A percentile compares a stretch with the other conserved stretches of the same genome.
phyloP scores from a whole-genome alignment of 2,888 invertebrate genomes.

The Tortricodes alternella region DNA sequence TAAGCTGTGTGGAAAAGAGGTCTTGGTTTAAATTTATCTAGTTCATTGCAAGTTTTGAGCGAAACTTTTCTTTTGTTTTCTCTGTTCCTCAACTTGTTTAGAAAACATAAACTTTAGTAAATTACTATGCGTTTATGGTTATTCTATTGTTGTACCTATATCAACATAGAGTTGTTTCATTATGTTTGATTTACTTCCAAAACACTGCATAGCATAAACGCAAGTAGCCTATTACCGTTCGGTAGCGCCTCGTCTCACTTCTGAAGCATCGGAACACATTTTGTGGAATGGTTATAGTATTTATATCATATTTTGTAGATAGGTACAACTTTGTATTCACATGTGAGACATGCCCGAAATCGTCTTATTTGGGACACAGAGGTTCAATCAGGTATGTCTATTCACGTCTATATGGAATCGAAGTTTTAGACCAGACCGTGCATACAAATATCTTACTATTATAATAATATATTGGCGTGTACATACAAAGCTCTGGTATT shows the following conservation, averaged over 20 bases:
- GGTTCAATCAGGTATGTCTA: slow-evolving; percentile 14
- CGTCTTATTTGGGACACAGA: slow-evolving; percentile 3
- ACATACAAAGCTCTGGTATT: neutral
- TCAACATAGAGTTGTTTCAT: neutral
- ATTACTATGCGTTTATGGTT: neutral
- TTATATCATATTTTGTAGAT: slow-evolving; percentile 16
- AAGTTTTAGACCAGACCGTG: slow-evolving; percentile 42
- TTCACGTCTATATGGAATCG: slow-evolving; percentile 37
- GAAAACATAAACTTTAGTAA: no score
- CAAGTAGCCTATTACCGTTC: slow-evolving; percentile 19
- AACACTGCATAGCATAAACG: slow-evolving; percentile 5
- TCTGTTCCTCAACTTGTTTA: no score
- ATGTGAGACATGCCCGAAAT: neutral
- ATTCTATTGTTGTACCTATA: neutral
- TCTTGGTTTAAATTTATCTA: no score
- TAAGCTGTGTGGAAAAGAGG: no score
- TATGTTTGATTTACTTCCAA: slow-evolving; percentile 2
- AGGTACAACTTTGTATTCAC: slow-evolving; percentile 22
- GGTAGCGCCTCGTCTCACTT: neutral
- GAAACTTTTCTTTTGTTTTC: no score
- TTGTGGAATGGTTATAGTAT: slow-evolving; percentile 10
- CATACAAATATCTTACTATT: slow-evolving; percentile 42
- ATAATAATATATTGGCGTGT: neutral
- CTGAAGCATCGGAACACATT: slow-evolving; percentile 11
- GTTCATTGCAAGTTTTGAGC: no score